Evolutionary conservation across 2,797 vertebrate genomes (phyloP).

Genomic region (Chelon auratus): DNA sequence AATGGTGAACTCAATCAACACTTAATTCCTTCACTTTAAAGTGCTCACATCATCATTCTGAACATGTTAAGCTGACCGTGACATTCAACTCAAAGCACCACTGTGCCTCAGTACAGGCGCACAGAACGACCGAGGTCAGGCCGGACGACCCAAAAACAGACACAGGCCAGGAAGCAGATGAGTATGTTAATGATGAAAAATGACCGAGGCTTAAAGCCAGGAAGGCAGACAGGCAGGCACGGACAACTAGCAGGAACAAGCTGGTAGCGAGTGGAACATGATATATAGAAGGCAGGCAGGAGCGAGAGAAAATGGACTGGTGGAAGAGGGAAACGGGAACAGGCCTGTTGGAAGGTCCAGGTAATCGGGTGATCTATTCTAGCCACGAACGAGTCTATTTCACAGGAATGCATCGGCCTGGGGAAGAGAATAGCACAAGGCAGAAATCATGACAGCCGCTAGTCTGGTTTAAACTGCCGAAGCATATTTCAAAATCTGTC

Average conservation of each 20-base stretch:
- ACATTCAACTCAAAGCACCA: background rate
- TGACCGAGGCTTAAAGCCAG: background rate
- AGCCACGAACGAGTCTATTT: background rate
- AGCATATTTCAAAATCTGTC: conserved; percentile 20
- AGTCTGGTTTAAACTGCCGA: conserved; percentile 16
- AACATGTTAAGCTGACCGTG: no score
- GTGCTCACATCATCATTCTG: no score
- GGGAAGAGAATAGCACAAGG: background rate
- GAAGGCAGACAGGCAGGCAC: conserved; percentile 1
- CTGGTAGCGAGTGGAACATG: background rate
- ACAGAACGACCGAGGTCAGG: background rate
- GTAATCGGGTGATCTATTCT: background rate
- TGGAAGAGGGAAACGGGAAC: background rate
- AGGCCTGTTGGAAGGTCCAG: background rate
- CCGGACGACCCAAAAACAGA: background rate
- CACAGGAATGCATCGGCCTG: background rate
- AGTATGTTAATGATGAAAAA: background rate
- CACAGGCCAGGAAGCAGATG: background rate
- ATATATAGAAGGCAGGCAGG: background rate
- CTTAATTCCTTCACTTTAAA: background rate
- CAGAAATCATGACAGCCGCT: background rate
- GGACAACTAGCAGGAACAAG: background rate
- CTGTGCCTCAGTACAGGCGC: no score
- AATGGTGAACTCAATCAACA: background rate
- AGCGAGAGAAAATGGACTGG: conserved; percentile 1